Conservation (phyloP, 1,140 invertebrate genomes). For the Asbolus verrucosus region DNA sequence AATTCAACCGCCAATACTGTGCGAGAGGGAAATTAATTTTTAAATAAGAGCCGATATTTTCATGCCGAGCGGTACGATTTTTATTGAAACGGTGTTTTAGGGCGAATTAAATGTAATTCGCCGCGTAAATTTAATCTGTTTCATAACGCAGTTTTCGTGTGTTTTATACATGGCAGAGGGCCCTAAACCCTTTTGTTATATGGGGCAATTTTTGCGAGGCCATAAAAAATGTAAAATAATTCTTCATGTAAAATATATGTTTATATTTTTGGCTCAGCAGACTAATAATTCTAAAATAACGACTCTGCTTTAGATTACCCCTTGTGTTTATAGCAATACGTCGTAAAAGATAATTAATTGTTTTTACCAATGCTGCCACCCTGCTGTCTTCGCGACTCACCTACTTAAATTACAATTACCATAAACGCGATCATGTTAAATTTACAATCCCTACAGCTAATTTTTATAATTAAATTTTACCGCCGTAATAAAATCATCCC, state of each 20-base stretch:
- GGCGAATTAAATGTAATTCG: constrained; percentile 22
- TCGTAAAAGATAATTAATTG: too few relatives aligned
- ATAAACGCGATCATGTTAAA: too few relatives aligned
- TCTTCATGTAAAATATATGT: constrained; percentile 16
- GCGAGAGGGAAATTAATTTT: constrained; percentile 1
- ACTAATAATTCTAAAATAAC: constrained; percentile 1
- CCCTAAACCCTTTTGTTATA: constrained; percentile 22
- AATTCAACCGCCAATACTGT: too few relatives aligned
- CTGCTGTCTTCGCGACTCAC: too few relatives aligned
- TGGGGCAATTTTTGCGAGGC: constrained; percentile 20
- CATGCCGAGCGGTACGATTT: neutral
- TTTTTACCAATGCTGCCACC: too few relatives aligned
- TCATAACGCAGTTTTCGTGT: constrained; percentile 22
- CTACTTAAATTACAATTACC: too few relatives aligned
- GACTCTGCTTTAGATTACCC: neutral
- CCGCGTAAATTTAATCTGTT: constrained; percentile 22
- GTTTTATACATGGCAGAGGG: constrained; percentile 3
- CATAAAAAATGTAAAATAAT: constrained; percentile 26
- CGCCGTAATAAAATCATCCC: too few relatives aligned
- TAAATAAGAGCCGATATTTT: constrained; percentile 18
- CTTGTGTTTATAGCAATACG: too few relatives aligned
- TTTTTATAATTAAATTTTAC: too few relatives aligned
- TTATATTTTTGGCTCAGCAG: constrained; percentile 1
- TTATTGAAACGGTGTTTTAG: constrained; percentile 20
- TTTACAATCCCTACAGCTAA: too few relatives aligned